A percentile compares a stretch with the other conserved stretches of the same genome.
phyloP scores from a whole-genome alignment of 1,140 invertebrate species.

The Brachionus manjavacas region DNA sequence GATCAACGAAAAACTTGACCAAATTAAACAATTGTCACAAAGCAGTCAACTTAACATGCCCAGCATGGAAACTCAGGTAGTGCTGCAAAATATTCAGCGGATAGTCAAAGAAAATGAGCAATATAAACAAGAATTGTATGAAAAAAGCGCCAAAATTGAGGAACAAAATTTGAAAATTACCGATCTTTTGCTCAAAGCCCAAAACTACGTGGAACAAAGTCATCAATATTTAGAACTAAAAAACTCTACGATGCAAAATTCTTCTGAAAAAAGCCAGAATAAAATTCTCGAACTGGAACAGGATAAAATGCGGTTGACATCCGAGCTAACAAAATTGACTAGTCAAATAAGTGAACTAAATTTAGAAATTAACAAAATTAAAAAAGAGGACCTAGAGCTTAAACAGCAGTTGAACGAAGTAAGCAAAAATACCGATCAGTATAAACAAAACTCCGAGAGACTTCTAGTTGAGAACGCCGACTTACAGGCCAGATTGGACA shows the following conservation, averaged over 20 bases:
- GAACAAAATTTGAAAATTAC: conserved; percentile 57
- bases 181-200: conserved; percentile 57
- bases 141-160: conserved; percentile 56
- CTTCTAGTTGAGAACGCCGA: conserved; percentile 49
- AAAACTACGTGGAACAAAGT: conserved; percentile 58
- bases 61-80: conserved; percentile 53
- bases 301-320: conserved; percentile 55
- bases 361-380: conserved; percentile 48
- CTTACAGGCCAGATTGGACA: conserved; percentile 47
- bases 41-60: conserved; percentile 45
- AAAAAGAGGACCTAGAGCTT: conserved; percentile 49
- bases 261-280: conserved; percentile 52
- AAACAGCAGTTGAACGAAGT: conserved; percentile 47
- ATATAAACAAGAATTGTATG: conserved; percentile 56
- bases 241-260: conserved; percentile 53
- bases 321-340: conserved; percentile 48
- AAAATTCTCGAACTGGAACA: conserved; percentile 55
- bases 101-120: conserved; percentile 57
- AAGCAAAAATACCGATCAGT: conserved; percentile 43
- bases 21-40: conserved; percentile 6
- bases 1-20: conserved; percentile 31
- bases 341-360: conserved; percentile 50
- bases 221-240: conserved; percentile 56
- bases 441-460: conserved; percentile 47
- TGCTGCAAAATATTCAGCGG: conserved; percentile 54